Conservation (phyloP, 1,140 invertebrate genomes). For the Aphaenogaster rudis region DNA sequence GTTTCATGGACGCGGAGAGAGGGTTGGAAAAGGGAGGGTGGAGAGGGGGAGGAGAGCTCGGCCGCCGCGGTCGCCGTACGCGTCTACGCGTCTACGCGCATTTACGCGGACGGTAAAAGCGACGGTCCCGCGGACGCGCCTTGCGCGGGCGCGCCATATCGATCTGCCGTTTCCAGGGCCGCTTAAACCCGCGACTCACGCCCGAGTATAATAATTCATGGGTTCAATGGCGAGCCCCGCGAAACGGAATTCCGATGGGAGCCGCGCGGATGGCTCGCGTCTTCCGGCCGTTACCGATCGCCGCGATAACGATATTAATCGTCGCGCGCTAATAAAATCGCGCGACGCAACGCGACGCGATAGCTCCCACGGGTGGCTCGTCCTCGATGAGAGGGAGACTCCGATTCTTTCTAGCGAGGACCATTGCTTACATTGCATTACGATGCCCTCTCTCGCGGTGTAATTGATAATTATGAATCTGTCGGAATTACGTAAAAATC, state of each 20-base stretch:
- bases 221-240: conserved; percentile 70
- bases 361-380: not conserved
- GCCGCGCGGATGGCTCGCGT: conserved; percentile 58
- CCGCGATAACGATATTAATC: conserved; percentile 51
- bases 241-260: conserved; percentile 69
- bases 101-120: conserved; percentile 74
- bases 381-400: not conserved
- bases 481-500: not conserved
- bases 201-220: conserved; percentile 78
- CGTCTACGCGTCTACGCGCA: conserved; percentile 63
- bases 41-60: conserved; percentile 1
- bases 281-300: conserved; percentile 46
- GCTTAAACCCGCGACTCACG: conserved; percentile 76
- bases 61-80: conserved; percentile 25
- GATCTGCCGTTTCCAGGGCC: conserved; percentile 76
- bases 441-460: not conserved
- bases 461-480: not conserved
- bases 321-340: conserved; percentile 47
- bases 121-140: conserved; percentile 68
- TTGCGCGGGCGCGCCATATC: conserved; percentile 76
- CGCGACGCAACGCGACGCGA: not conserved
- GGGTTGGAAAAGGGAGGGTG: too few relatives aligned
- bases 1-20: conserved; percentile 22
- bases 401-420: not conserved
- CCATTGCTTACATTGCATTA: not conserved